Evolutionary conservation across 2,797 vertebrate species (phyloP), one percentile per base, ranked within the genome.

Genomic region (Chloroceryle inda): DNA sequence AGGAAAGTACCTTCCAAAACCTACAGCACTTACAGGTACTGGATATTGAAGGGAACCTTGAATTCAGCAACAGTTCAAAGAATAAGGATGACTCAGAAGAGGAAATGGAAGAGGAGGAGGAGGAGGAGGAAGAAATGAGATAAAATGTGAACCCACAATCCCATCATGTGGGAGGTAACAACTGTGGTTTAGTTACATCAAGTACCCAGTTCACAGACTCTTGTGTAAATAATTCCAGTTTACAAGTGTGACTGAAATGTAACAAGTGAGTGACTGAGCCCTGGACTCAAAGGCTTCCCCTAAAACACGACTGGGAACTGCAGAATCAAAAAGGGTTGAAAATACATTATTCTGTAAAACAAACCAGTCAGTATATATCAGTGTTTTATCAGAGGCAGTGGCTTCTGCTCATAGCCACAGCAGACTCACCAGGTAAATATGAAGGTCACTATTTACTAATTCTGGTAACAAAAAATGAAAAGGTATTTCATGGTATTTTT

Each of bases 21-120:
- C 98, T 99, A 95, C 97, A 98, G 94, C 98, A 99, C 82, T 97
- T 99, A 83, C 99, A 99, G 94, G 99, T 99, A 63, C 90, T 99
- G 94, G 99, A 99, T 97, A 98, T 99, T 56, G 99, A 99, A 92
- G 98, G 98, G 21, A 98, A 98, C 95, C 98, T 98, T 89, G 94
- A 98, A 52, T 97, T 98, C 38, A 97, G 97, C 40, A 90, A 96
- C 7, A 87, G 73, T 89, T 97, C 97, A 85, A 98, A 98, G 92
- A 97, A 97, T 71, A 96, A 83, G 13, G 96, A 97, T 37, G 98
- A 85, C 55, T 97, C 97, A 53, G 96, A 92, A 79, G 97, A 98
- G 21, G 98, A 98, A 55, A 84, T 98, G 12, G 96, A 97, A 33
- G 98, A 98, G 3, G 98, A 98, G 3, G 98, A 56, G 53, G 53